phyloP scores from a whole-genome alignment of 2,113 vertebrate species.

The Nibea coibor region DNA sequence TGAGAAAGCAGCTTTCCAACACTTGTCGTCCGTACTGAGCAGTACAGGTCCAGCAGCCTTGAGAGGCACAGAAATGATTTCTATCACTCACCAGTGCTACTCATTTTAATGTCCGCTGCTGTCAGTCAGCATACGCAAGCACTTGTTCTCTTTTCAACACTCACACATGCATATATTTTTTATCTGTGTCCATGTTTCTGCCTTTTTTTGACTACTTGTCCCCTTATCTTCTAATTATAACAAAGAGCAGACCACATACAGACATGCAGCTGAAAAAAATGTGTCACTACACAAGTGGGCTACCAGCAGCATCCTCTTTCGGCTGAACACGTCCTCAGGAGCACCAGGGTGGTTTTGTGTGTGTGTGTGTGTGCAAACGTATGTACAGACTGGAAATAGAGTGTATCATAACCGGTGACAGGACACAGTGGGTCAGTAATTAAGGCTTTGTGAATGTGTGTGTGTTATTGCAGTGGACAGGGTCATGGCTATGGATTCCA shows the following conservation, averaged over 20 bases:
- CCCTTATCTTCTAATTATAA: neutral
- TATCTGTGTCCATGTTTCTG: neutral
- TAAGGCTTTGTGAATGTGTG: slow-evolving; percentile 20
- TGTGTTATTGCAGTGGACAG: neutral
- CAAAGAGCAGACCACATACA: neutral
- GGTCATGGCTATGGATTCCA: slow-evolving; percentile 35
- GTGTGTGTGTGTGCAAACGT: neutral
- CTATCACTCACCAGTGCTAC: slow-evolving; percentile 32
- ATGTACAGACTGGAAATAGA: slow-evolving; percentile 2
- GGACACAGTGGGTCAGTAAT: slow-evolving; percentile 11
- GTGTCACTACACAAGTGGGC: slow-evolving; percentile 9
- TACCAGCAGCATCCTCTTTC: neutral
- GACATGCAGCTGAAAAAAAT: neutral
- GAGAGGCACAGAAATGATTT: neutral
- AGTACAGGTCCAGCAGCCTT: neutral
- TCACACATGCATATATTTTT: neutral
- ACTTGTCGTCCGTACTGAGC: neutral
- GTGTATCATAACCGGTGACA: slow-evolving; percentile 24
- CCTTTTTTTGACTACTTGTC: neutral
- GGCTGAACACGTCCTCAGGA: slow-evolving; percentile 28
- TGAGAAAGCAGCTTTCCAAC: slow-evolving; percentile 4
- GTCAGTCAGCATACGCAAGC: slow-evolving; percentile 14
- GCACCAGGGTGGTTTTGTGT: slow-evolving; percentile 13
- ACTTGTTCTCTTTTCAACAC: neutral
- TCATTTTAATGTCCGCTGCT: slow-evolving; percentile 34